A percentile compares a stretch with the other conserved stretches of the same genome.
These are phyloP conservation scores for Conomelus anceps DNA, from an alignment of 2,888 invertebrate genomes.

Conservation along the genomic window DNA sequence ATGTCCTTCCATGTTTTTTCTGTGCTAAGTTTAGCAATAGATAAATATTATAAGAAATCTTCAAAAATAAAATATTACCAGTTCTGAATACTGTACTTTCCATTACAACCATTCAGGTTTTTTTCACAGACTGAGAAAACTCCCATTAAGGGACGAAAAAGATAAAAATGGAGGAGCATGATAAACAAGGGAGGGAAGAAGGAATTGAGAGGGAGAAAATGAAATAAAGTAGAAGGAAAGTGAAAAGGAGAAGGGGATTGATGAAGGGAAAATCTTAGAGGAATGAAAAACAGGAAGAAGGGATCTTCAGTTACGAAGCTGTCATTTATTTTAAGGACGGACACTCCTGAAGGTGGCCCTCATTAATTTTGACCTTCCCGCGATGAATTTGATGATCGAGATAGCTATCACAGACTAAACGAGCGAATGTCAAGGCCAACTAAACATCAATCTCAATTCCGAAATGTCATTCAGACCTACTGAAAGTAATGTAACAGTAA, in stretches of 20 bases:
- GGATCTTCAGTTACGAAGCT: not conserved
- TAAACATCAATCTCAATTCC: not conserved
- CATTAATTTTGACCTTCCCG: not conserved
- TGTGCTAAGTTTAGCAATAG: no score
- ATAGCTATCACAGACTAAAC: not conserved
- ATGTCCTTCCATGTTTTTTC: no score
- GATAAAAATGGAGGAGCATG: not conserved
- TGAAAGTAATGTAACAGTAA: not conserved
- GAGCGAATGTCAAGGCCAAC: not conserved
- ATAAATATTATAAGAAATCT: no score
- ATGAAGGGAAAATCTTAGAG: not conserved
- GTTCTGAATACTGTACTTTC: no score
- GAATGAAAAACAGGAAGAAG: not conserved
- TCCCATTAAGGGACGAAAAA: not conserved
- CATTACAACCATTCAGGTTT: no score
- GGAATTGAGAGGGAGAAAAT: not conserved
- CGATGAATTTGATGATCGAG: not conserved
- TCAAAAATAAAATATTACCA: no score
- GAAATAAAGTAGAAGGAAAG: not conserved
- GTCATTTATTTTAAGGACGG: not conserved
- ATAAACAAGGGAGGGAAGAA: not conserved
- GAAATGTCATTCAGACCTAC: not conserved
- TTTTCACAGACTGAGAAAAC: no score
- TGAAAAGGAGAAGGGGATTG: not conserved
- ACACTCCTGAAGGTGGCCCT: not conserved